A percentile compares a stretch with the other conserved stretches of the same genome.
Evolutionary conservation across 64 coral and sea anemone genomes (phyloP).

Genomic region (Montipora sp.): DNA sequence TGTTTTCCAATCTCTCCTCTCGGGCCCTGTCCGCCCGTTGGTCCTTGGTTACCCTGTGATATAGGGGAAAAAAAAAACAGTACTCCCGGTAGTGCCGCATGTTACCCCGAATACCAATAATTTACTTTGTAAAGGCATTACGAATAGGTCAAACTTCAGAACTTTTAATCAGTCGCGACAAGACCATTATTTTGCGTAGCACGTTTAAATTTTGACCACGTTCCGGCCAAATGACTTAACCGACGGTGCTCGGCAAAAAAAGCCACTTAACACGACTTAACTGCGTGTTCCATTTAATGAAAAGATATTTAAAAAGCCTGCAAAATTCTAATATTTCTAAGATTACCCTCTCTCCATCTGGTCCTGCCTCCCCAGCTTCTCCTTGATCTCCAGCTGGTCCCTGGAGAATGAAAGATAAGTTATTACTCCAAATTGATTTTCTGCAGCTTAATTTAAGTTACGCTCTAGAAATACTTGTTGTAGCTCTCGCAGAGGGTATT

Average conservation of each 20-base stretch:
- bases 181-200: too few relatives aligned
- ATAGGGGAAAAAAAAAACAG: neutral
- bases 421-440: neutral
- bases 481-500: neutral
- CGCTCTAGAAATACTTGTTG: neutral
- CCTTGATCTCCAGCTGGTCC: neutral
- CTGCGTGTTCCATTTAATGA: neutral
- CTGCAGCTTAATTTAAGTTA: neutral
- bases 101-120: too few relatives aligned
- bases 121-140: neutral
- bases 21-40: neutral
- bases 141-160: neutral
- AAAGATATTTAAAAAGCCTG: neutral
- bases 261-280: neutral
- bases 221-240: too few relatives aligned
- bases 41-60: constrained; percentile 15
- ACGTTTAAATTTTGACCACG: too few relatives aligned
- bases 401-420: neutral
- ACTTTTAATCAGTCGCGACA: too few relatives aligned
- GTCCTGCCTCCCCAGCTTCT: neutral
- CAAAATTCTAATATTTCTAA: neutral
- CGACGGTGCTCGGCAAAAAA: neutral
- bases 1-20: constrained; percentile 4
- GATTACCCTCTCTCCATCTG: neutral
- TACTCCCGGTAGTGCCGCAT: neutral